Evolutionary conservation across 2,797 vertebrate genomes (phyloP), one percentile per base, ranked within the genome.

Genomic region (Pampus argenteus): DNA sequence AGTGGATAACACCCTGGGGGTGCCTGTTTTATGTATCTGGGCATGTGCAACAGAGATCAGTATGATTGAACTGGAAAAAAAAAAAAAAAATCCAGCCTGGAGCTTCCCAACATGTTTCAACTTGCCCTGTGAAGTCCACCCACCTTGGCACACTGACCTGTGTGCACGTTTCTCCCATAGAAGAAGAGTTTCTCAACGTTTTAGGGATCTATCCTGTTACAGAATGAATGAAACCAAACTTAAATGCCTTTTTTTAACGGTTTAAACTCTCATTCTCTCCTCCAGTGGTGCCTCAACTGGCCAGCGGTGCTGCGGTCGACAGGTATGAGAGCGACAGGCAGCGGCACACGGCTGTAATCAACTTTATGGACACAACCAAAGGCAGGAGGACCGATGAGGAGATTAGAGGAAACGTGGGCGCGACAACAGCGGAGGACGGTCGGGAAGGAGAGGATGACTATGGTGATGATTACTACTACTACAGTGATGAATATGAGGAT

Each of bases 281-380:
- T 81, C 1, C 86, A 95, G 95, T 73, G 61, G 66, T 90, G 76
- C 90, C 87, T 59, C 84, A 79, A 60, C 73, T 86, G 75, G 88
- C 78, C 48, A 81, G 78, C 0, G 73, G 94, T 4, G 95, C 94
- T 15, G 93, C 94, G 0, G 92, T 95, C 0, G 94, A 94, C 85
- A 74, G 87, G 69, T 78, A 91, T 38, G 93, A 94, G 56, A 89
- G 69, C 1, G 87, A 91, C 79, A 89, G 90, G 57, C 91, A 92
- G 59, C 82, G 55, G 22, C 88, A 94, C 74, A 93, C 92, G 0
- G 83, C 92, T 3, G 88, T 94, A 9, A 91, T 95, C 73, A 93
- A 93, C 77, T 83, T 94, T n/a, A 22, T 91, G 58, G 90, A 88
- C 74, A 81, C 86, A 0, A 75, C 82, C 66, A 90, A 75, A 66